A percentile compares a stretch with the other conserved stretches of the same genome.
phyloP scores from a whole-genome alignment of 2,888 invertebrate genomes.

The Nipponacmea schrenckii region DNA sequence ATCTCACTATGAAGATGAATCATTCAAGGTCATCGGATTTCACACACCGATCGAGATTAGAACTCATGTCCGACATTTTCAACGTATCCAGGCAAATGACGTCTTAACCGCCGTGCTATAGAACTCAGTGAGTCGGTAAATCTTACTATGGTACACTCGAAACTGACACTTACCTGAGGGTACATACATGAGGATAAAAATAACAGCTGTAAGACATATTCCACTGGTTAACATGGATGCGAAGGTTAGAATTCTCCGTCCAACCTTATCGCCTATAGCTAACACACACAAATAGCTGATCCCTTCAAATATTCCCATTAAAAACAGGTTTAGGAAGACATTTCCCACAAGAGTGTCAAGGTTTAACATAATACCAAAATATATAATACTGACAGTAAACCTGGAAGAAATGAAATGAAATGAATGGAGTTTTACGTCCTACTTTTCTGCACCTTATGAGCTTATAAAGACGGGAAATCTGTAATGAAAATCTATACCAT shows the following conservation, averaged over 20 bases:
- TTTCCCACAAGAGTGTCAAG: neutral
- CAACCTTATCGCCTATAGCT: neutral
- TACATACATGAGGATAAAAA: neutral
- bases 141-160: too few species aligned
- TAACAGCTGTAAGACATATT: neutral
- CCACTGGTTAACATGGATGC: neutral
- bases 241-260: neutral
- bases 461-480: too few species aligned
- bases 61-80: too few species aligned
- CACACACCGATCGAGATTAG: too few species aligned
- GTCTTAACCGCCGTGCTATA: too few species aligned
- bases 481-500: too few species aligned
- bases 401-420: neutral
- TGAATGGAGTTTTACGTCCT: too few species aligned
- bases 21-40: too few species aligned
- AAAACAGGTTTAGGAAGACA: neutral
- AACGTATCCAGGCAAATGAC: too few species aligned
- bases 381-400: neutral
- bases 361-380: conserved; percentile 3
- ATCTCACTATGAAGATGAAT: too few species aligned
- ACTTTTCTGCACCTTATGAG: too few species aligned
- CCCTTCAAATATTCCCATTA: neutral
- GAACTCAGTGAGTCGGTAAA: too few species aligned
- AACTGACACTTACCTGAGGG: neutral
- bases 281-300: neutral